Percentiles rank a stretch among this genome's conserved stretches.
phyloP scores from a whole-genome alignment of 2,113 vertebrate genomes.

The Atlantisia rogersi region DNA sequence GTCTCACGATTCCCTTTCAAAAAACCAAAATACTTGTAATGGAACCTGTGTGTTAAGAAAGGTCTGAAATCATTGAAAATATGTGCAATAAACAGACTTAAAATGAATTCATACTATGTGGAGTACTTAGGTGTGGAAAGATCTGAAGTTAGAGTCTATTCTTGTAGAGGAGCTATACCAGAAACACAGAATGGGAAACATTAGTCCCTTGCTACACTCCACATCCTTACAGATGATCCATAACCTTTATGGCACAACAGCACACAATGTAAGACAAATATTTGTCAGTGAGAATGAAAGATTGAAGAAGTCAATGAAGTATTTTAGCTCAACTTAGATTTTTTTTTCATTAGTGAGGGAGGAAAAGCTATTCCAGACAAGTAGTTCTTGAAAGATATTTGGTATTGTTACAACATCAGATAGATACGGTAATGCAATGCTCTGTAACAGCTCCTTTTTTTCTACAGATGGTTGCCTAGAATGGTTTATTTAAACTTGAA shows the following conservation, averaged over 20 bases:
- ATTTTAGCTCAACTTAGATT: background rate
- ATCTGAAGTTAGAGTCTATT: background rate
- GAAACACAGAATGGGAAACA: background rate
- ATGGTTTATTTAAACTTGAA: slow-evolving; percentile 61
- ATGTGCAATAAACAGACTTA: background rate
- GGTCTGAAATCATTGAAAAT: background rate
- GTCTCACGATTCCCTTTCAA: background rate
- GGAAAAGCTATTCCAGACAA: slow-evolving; percentile 35
- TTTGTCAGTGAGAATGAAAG: slow-evolving; percentile 22
- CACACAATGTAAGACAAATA: slow-evolving; percentile 2
- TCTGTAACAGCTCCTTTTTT: background rate
- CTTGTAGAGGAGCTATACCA: background rate
- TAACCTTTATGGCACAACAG: background rate
- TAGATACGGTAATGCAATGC: background rate
- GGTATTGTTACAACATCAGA: background rate
- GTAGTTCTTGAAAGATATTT: slow-evolving; percentile 23
- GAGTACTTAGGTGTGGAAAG: background rate
- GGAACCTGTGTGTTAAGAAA: background rate
- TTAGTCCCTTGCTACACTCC: background rate
- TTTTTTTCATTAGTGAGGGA: slow-evolving; percentile 19
- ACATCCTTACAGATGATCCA: background rate
- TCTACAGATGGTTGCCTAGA: background rate
- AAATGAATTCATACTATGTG: background rate
- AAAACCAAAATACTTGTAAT: background rate
- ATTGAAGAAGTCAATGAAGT: background rate